Evolutionary conservation across 2,113 vertebrate genomes (phyloP).

Genomic region (Rousettus leschenaultii): DNA sequence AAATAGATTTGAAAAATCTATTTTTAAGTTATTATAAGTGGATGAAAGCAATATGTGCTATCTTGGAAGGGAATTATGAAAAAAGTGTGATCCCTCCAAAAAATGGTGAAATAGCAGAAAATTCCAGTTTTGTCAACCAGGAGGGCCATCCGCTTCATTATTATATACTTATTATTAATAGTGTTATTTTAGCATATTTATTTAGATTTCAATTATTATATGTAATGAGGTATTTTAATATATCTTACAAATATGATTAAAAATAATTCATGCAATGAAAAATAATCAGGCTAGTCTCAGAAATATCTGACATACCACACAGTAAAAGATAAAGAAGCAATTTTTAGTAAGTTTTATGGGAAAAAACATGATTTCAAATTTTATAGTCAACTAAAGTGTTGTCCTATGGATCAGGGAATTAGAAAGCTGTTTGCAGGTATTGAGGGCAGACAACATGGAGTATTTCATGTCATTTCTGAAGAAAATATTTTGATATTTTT

Average conservation of each 20-base stretch:
- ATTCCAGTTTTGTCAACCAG: background rate
- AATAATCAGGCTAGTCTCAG: background rate
- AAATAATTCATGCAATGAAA: background rate
- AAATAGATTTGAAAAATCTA: constrained; percentile 13
- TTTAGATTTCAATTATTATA: background rate
- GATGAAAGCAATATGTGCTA: constrained; percentile 16
- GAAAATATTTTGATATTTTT: constrained; percentile 32
- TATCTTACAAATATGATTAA: background rate
- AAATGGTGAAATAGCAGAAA: background rate
- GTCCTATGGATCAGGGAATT: background rate
- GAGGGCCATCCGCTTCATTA: background rate
- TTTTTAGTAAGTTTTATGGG: background rate
- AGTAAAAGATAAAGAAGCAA: constrained; percentile 10
- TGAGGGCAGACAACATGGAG: background rate
- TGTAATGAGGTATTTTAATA: background rate
- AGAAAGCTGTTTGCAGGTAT: background rate
- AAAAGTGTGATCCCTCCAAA: background rate
- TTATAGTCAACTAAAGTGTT: background rate
- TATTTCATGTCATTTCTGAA: background rate
- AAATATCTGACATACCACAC: background rate
- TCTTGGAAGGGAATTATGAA: constrained; percentile 22
- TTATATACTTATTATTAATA: background rate
- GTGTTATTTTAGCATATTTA: background rate
- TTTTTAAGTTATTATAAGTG: constrained; percentile 18
- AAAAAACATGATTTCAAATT: background rate